Evolutionary conservation across 1,140 invertebrate species (phyloP).

Genomic region (Samia ricini): DNA sequence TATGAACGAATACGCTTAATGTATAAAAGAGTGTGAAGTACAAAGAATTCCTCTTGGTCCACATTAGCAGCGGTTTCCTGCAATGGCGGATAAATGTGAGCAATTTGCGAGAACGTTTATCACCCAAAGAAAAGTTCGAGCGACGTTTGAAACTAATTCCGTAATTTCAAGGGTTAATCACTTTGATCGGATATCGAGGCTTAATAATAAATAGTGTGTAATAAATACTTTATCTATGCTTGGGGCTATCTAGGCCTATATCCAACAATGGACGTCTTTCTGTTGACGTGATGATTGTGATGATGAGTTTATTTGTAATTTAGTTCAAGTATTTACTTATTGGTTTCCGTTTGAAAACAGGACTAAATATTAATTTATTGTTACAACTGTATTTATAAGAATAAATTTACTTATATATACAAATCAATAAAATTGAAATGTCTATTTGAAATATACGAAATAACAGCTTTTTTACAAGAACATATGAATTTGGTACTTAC

Average conservation of each 20-base stretch:
- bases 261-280: not conserved
- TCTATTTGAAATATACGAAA: no score
- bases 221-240: conserved; percentile 30
- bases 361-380: not conserved
- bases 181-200: conserved; percentile 49
- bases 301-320: not conserved
- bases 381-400: not conserved
- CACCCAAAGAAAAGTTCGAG: conserved; percentile 66
- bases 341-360: not conserved
- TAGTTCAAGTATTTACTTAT: not conserved
- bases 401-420: not conserved
- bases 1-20: conserved; percentile 31
- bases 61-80: conserved; percentile 49
- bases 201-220: conserved; percentile 53
- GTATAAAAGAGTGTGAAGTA: conserved; percentile 29
- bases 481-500: no score
- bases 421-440: no score
- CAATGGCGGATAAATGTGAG: conserved; percentile 56
- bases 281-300: not conserved
- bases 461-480: no score
- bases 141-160: conserved; percentile 47
- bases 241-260: not conserved
- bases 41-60: conserved; percentile 37
- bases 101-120: conserved; percentile 66
- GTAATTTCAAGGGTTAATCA: conserved; percentile 61